Base-by-base conservation (phyloP, 1,140 invertebrate genomes). In the Bombus fervidus region DNA sequence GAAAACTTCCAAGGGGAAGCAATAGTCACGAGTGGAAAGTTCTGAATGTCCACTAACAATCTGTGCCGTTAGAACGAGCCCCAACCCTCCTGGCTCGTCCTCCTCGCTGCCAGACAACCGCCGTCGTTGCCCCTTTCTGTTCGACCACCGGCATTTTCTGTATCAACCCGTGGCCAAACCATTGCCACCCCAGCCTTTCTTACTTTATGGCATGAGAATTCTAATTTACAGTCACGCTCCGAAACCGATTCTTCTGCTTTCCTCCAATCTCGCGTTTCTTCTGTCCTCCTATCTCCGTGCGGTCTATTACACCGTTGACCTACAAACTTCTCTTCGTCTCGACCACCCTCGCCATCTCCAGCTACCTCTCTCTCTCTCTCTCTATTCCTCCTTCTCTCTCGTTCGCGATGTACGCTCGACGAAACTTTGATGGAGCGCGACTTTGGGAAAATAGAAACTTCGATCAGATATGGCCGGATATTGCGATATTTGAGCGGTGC, bases 41-140 rank as follows among this genome's bases (percentile, higher is more conserved):
- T 93, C 88, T 89, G 90, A 91, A 92, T 92, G 89, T 93, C 91
- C 91, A 88, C 91, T 93, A 93, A 93, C 93, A 92, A 93, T 93
- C 91, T 86, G 88, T 80, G 74, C 77, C 68, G 78, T 81, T 85
- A 71, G 69, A 75, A 9, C 39, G 47, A 83, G 53, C 31, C 78
- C 43, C 31, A 37, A 43, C 43, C 69, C 68, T 5, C 53, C 39
- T 43, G 5, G 28, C 66, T 34, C 47, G 43, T 3, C 68, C 53
- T 22, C 1, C 74, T 62, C 34, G 34, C 25, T 31, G 53, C 74
- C 34, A 59, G 53, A 39, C 25, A 53, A 59, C 53, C 74, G 8
- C 10, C 57, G 28, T 12, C 12, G 15, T 34, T 18, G 22, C 18
- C 31, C 22, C 9, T 37, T 37, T 25, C 34, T 31, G 18, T 13